Percentiles rank a stretch among this genome's conserved stretches.
These are phyloP conservation scores for Cheumatopsyche charites DNA, from an alignment of 1,140 invertebrate genomes.

Conservation along the genomic window DNA sequence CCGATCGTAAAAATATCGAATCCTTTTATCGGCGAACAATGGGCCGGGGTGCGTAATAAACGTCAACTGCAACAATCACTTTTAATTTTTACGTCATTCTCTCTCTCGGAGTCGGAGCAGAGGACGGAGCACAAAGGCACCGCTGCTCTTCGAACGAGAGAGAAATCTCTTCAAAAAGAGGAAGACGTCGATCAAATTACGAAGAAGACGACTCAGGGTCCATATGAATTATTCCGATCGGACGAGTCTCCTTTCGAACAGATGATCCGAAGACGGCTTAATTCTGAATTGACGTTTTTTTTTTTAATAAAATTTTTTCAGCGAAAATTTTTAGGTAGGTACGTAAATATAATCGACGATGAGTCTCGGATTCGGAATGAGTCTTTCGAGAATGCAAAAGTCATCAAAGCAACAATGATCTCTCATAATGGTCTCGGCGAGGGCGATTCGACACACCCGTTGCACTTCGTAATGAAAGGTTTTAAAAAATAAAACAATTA, in stretches of 20 bases:
- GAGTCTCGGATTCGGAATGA: slow-evolving; percentile 4
- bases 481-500: slow-evolving; percentile 24
- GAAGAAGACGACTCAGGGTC: not conserved
- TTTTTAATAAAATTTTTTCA: not conserved
- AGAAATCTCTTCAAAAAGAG: not conserved
- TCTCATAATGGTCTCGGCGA: slow-evolving; percentile 18
- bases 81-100: slow-evolving; percentile 23
- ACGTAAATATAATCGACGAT: no score
- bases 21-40: slow-evolving; percentile 16
- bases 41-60: slow-evolving; percentile 7
- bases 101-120: not conserved
- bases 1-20: slow-evolving; percentile 18
- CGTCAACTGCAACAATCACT: not conserved
- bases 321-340: no score
- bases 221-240: slow-evolving; percentile 19
- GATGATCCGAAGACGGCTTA: not conserved
- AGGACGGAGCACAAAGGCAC: not conserved
- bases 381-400: slow-evolving; percentile 12
- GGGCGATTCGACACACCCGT: slow-evolving; percentile 25
- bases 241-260: slow-evolving; percentile 3
- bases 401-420: slow-evolving; percentile 36
- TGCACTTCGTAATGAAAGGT: not conserved
- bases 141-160: not conserved
- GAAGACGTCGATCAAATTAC: slow-evolving; percentile 13
- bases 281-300: not conserved